Evolutionary conservation across 2,113 vertebrate species (phyloP).

Genomic region (Chionodraco myersi): DNA sequence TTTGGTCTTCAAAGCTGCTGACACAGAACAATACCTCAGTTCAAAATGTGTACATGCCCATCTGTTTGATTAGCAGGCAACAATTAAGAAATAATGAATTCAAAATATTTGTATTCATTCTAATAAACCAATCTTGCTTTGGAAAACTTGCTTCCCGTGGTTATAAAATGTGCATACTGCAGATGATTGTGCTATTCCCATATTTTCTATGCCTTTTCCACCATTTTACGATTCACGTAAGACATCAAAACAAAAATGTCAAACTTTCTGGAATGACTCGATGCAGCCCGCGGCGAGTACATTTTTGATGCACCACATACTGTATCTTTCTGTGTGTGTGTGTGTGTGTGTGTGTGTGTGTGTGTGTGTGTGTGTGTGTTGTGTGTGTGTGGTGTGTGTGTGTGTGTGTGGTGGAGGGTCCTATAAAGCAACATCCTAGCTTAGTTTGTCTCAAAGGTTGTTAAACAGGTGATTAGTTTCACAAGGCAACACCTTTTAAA

Average conservation of each 20-base stretch:
- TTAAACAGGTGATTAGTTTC: conserved; percentile 67
- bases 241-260: neutral
- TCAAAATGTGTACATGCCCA: conserved; percentile 3
- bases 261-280: conserved; percentile 55
- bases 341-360: conserved; percentile 6
- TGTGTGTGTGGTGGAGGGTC: neutral
- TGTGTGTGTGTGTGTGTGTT: conserved; percentile 24
- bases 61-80: conserved; percentile 10
- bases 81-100: neutral
- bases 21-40: neutral
- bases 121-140: conserved; percentile 15
- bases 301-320: conserved; percentile 31
- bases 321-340: conserved; percentile 4
- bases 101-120: neutral
- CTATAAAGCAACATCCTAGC: conserved; percentile 42
- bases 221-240: conserved; percentile 41
- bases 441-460: conserved; percentile 45
- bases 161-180: conserved; percentile 35
- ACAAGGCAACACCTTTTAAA: conserved; percentile 65
- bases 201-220: conserved; percentile 17
- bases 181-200: conserved; percentile 31
- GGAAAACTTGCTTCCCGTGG: conserved; percentile 36
- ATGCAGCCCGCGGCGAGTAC: conserved; percentile 41
- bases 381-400: conserved; percentile 5
- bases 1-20: conserved; percentile 37